These are phyloP conservation scores for Phymatocera aterrima DNA, from an alignment of 2,888 invertebrate species.

Conservation along the genomic window DNA sequence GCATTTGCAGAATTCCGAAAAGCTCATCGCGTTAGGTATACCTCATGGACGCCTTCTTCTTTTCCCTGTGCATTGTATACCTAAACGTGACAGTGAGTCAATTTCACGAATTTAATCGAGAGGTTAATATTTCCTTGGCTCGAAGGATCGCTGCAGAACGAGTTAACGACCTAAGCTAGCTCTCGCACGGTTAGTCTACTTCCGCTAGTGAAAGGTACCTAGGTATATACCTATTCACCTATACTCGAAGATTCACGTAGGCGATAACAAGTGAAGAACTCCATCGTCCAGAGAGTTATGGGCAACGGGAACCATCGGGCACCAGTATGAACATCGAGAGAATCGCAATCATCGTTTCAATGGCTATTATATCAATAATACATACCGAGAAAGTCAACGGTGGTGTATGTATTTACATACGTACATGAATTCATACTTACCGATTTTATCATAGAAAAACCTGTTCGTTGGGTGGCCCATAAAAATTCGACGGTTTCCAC, in stretches of 20 bases:
- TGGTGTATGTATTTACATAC: not conserved
- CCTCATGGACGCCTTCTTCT: no score
- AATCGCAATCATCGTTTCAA: constrained; percentile 14
- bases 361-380: constrained; percentile 6
- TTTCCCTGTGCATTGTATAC: not conserved
- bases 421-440: no score
- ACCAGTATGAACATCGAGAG: not conserved
- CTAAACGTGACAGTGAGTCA: no score
- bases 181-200: constrained; percentile 66
- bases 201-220: constrained; percentile 68
- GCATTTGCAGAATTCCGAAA: not conserved
- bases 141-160: constrained; percentile 22
- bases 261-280: constrained; percentile 24
- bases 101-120: constrained; percentile 18
- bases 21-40: not conserved
- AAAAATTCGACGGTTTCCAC: not conserved
- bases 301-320: not conserved
- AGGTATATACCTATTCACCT: constrained; percentile 55
- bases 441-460: constrained; percentile 20
- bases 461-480: not conserved
- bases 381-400: constrained; percentile 1
- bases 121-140: constrained; percentile 1
- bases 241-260: constrained; percentile 10
- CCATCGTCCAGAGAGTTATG: constrained; percentile 6
- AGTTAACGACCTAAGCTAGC: constrained; percentile 65